Evolutionary conservation across 2,797 vertebrate genomes (phyloP).

Genomic region (Sebastes vulpes): DNA sequence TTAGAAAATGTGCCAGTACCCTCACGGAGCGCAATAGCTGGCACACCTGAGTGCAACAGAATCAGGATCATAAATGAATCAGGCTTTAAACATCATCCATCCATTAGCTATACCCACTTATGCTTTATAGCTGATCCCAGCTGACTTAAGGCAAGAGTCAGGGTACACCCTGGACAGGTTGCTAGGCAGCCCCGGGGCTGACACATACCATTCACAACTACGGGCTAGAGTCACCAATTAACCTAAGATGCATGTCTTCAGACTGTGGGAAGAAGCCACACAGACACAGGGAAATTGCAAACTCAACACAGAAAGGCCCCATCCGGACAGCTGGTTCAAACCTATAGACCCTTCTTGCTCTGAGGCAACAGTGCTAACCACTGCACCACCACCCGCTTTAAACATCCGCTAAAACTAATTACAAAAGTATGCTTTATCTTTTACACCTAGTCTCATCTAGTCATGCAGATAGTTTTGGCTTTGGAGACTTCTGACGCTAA

Average conservation of each 20-base stretch:
- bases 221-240: background rate
- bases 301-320: background rate
- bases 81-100: background rate
- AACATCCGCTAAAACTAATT: background rate
- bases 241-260: background rate
- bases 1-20: background rate
- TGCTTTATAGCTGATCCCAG: background rate
- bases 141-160: background rate
- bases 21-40: background rate
- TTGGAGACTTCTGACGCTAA: background rate
- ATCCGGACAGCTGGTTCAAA: fast-evolving
- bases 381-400: background rate
- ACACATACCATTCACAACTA: background rate
- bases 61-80: background rate
- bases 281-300: background rate
- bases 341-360: background rate
- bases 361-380: background rate
- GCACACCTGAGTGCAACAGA: background rate
- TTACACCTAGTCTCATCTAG: background rate
- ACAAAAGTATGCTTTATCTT: background rate
- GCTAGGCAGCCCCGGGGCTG: too few relatives aligned
- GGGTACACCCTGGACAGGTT: background rate
- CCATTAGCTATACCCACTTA: background rate
- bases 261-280: background rate
- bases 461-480: background rate